These are phyloP conservation scores for Axinella damicornis DNA, from an alignment of 37 sponge, comb jelly and placozoan species.

Conservation along the genomic window DNA sequence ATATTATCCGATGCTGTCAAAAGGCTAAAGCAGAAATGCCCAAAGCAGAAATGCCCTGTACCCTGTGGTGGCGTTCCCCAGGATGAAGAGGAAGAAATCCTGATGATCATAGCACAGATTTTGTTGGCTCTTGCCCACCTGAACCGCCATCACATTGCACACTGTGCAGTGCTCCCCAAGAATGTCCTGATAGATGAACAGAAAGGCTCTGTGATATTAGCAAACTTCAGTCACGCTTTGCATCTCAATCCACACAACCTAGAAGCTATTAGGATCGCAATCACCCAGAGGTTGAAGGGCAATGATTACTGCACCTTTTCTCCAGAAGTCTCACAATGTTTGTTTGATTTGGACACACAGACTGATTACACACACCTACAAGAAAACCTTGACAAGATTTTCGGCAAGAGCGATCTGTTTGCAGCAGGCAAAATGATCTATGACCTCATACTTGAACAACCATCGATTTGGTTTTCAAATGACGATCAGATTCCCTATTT, in stretches of 20 bases:
- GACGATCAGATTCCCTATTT: conserved; percentile 5
- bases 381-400: background rate
- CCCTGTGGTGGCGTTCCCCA: conserved; percentile 4
- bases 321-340: conserved; percentile 23
- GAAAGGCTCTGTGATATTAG: background rate
- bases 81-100: conserved; percentile 3
- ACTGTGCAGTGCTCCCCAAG: conserved; percentile 17
- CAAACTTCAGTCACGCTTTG: conserved; percentile 17
- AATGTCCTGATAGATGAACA: conserved; percentile 21
- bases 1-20: background rate
- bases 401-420: conserved; percentile 39
- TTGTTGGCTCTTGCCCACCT: conserved; percentile 44
- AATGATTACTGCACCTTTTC: background rate
- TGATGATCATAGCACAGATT: conserved; percentile 35
- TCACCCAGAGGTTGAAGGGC: background rate
- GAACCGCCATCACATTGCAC: conserved; percentile 23
- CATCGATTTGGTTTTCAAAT: background rate
- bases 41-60: no score
- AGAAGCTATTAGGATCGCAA: background rate
- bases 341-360: background rate
- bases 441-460: background rate
- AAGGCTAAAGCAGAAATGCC: background rate
- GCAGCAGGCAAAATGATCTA: conserved; percentile 33
- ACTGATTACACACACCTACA: background rate
- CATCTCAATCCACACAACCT: background rate